Evolutionary conservation across 1,140 invertebrate species (phyloP).

Genomic region (Pollicipes pollicipes): DNA sequence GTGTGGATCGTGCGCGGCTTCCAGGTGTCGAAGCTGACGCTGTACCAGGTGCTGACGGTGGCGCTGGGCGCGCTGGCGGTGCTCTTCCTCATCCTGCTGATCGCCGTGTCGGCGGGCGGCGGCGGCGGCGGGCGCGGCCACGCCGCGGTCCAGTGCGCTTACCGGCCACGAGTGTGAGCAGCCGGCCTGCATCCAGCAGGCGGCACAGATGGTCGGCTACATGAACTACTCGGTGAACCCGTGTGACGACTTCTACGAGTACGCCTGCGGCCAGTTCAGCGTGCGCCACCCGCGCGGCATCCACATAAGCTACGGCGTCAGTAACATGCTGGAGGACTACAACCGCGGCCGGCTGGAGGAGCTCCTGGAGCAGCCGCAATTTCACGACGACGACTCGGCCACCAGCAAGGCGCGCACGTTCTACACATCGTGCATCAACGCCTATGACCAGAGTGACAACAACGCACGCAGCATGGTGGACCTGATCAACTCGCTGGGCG

Average conservation of each 20-base stretch:
- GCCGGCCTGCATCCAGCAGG: not conserved
- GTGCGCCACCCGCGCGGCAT: not conserved
- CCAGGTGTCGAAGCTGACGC: not conserved
- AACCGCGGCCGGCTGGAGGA: constrained; percentile 4
- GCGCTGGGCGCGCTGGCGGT: not conserved
- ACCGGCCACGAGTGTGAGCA: not conserved
- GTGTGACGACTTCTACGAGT: constrained; percentile 4
- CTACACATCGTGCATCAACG: not conserved
- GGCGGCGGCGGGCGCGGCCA: not conserved
- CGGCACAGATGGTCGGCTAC: not conserved
- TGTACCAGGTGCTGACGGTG: not conserved
- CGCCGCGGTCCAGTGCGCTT: not conserved
- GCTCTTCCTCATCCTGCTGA: constrained; percentile 1
- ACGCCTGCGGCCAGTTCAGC: constrained; percentile 5
- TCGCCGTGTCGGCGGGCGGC: not conserved
- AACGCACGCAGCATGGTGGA: not conserved
- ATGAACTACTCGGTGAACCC: constrained; percentile 4
- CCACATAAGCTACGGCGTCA: constrained; percentile 2
- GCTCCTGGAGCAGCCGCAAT: not conserved
- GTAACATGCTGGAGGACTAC: constrained; percentile 5
- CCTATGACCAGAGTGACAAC: not conserved
- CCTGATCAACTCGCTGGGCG: not conserved
- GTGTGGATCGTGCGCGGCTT: constrained; percentile 5
- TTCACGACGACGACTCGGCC: constrained; percentile 4
- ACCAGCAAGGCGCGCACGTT: constrained; percentile 3